Evolutionary conservation across 2,113 vertebrate genomes (phyloP), one percentile per base, ranked within the genome.

Genomic region (Anarrhichthys ocellatus): DNA sequence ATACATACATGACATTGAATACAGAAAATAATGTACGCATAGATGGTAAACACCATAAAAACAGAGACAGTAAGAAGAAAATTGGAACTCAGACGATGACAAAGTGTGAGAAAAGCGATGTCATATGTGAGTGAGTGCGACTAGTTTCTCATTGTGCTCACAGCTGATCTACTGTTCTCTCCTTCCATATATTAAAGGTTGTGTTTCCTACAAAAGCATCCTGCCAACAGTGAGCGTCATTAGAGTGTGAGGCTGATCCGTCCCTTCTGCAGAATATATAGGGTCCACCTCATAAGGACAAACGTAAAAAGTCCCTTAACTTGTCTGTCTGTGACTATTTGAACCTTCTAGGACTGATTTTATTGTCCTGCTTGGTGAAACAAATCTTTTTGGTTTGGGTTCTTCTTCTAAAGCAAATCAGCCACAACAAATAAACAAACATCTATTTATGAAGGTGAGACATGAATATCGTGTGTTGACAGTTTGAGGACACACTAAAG

Each of bases 21-120:
- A 77, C 76, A 82, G 29, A 78, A 85, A 87, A 73, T 58, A 81
- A 88, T 67, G 46, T 50, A 84, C 75, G 89, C 36, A 82, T 10
- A 80, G 63, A 81, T 89, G 78, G 59, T 54, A 85, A 61, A 86
- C 86, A 65, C 24, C 71, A 42, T 54, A 65, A 71, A 76, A 36
- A 64, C 13, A 44, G 48, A 71, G 40, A 84, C 66, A 80, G 27
- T 42, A 58, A 73, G 7, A 61, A 66, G 56, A 67, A 56, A 38
- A 77, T 2, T 69, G 9, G 22, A 67, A 73, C 6, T 61, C 6
- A 18, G 63, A 71, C 50, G 78, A 69, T 82, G 72, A 54, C 1
- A 77, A 36, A 61, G 34, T 2, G 20, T 62, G 67, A 63, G 20
- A 65, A 14, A 80, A 72, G 74, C 34, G 44, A 58, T 27, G 27